phyloP scores from a whole-genome alignment of 2,888 invertebrate species.

The Pseudococcus viburni region DNA sequence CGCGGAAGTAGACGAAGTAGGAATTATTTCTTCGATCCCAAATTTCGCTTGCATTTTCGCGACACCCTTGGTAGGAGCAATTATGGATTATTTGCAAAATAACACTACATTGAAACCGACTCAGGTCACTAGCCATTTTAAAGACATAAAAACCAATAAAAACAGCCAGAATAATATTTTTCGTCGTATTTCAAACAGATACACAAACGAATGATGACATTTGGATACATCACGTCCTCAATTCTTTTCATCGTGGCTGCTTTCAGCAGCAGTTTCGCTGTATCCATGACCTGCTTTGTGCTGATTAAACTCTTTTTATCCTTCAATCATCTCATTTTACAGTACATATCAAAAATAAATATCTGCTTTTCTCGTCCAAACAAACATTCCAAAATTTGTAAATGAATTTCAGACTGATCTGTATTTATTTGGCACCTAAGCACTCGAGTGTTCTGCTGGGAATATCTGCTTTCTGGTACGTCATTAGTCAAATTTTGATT shows the following conservation, averaged over 20 bases:
- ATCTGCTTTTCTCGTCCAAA: too few species aligned
- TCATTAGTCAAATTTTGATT: neutral
- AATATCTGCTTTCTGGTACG: neutral
- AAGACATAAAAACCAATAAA: too few species aligned
- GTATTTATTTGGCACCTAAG: neutral
- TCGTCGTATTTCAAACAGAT: neutral
- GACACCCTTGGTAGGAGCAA: neutral
- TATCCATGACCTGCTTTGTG: neutral
- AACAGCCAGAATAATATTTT: too few species aligned
- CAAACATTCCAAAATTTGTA: neutral
- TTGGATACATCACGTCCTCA: neutral
- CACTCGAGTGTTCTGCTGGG: constrained; percentile 4
- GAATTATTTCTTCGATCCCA: constrained; percentile 17
- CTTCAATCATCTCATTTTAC: neutral
- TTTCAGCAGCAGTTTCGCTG: neutral
- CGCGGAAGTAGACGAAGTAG: neutral
- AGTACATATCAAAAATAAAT: neutral
- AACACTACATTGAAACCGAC: neutral
- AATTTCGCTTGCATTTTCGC: constrained; percentile 23
- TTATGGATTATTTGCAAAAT: constrained; percentile 37
- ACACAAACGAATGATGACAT: neutral
- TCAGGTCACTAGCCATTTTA: neutral
- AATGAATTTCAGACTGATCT: constrained; percentile 3
- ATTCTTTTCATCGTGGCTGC: neutral
- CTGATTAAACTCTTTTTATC: constrained; percentile 14